These are phyloP conservation scores for Anticlea derivata DNA, from an alignment of 2,888 invertebrate species.

Conservation along the genomic window DNA sequence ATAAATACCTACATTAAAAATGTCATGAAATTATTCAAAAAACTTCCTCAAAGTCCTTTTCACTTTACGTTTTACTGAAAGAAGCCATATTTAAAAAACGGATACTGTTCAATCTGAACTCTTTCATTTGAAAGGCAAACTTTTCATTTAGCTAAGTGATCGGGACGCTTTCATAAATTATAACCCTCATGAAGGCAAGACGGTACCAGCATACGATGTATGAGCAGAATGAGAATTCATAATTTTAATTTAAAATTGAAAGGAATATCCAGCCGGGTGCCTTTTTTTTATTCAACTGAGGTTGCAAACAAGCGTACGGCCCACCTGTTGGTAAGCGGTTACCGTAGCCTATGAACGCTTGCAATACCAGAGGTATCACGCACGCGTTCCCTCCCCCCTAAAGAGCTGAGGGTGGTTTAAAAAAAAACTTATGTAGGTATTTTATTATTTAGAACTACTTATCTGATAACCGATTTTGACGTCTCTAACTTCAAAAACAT, in stretches of 20 bases:
- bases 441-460: too few species aligned
- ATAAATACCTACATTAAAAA: too few species aligned
- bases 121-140: constrained; percentile 45
- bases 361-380: too few species aligned
- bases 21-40: neutral
- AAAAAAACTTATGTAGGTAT: too few species aligned
- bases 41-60: neutral
- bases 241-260: constrained; percentile 15
- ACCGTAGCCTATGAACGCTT: too few species aligned
- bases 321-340: too few species aligned
- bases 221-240: neutral
- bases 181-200: constrained; percentile 22
- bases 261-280: constrained; percentile 1
- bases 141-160: constrained; percentile 69
- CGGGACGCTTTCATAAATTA: constrained; percentile 55
- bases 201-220: constrained; percentile 7
- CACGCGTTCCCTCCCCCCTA: too few species aligned
- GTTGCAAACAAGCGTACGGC: too few species aligned
- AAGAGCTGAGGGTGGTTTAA: too few species aligned
- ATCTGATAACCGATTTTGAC: too few species aligned
- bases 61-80: constrained; percentile 11
- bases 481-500: too few species aligned
- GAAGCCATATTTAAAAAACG: constrained; percentile 21
- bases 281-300: too few species aligned
- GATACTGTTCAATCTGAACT: constrained; percentile 56